Percentiles rank a stretch among this genome's conserved stretches.
These are phyloP conservation scores for Cassiopea xamachana DNA, from an alignment of 30 jellyfish, hydroid and myxozoan species.

Conservation along the genomic window DNA sequence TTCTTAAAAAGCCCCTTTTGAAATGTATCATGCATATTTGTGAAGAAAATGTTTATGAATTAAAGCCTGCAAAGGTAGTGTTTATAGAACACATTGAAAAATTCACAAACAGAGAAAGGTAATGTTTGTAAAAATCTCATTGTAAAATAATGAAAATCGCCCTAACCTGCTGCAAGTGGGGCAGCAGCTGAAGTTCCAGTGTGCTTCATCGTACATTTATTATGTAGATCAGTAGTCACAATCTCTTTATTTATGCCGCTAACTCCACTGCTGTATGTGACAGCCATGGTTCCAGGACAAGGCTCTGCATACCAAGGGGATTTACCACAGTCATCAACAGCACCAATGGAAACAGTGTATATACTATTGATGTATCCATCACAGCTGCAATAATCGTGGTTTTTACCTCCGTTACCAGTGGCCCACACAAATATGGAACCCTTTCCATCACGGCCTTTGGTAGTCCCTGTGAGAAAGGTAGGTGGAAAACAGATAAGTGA, in stretches of 20 bases:
- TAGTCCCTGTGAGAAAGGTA: constrained; percentile 63
- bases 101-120: no score
- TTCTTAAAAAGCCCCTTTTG: no score
- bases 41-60: no score
- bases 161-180: constrained; percentile 97
- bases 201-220: constrained; percentile 81
- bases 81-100: no score
- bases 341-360: constrained; percentile 95
- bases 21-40: no score
- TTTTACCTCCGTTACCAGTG: constrained; percentile 98
- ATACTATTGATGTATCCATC: constrained; percentile 98
- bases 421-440: constrained; percentile 99
- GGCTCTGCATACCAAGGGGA: constrained; percentile 99
- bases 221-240: constrained; percentile 94
- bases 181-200: constrained; percentile 99
- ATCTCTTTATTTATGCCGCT: constrained; percentile 85
- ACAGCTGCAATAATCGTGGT: constrained; percentile 92
- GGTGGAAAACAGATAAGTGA: neutral
- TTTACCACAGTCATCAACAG: constrained; percentile 97
- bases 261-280: constrained; percentile 98
- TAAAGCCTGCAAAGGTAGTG: no score
- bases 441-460: constrained; percentile 84
- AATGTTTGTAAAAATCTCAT: no score
- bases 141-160: neutral
- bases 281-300: constrained; percentile 99